Conservation (phyloP, 2,113 vertebrate genomes). For the Galbula dea region DNA sequence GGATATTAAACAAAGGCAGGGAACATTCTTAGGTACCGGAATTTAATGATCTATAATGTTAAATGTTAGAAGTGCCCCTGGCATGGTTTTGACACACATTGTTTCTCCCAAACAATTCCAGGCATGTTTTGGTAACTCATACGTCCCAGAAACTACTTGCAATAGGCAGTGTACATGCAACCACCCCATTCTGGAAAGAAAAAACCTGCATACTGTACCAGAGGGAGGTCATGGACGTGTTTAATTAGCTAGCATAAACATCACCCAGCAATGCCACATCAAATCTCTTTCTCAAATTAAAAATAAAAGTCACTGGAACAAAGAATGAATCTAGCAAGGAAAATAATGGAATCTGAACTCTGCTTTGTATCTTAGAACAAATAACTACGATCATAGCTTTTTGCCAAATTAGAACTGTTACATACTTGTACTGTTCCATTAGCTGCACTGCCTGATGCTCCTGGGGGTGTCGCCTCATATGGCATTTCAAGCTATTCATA, state of each 20-base stretch:
- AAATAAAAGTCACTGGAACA: not conserved
- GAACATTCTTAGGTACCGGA: not conserved
- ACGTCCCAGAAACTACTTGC: not conserved
- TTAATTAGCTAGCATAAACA: not conserved
- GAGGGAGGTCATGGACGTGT: not conserved
- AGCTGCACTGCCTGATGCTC: constrained; percentile 86
- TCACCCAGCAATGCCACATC: not conserved
- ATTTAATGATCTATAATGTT: not conserved
- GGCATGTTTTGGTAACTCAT: not conserved
- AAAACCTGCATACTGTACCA: not conserved
- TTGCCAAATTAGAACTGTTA: constrained; percentile 11
- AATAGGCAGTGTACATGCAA: not conserved
- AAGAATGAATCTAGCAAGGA: not conserved
- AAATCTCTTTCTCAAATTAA: not conserved
- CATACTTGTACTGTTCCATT: constrained; percentile 85
- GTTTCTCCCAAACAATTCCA: not conserved
- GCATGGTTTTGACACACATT: not conserved
- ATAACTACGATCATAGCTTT: not conserved
- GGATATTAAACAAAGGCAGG: not conserved
- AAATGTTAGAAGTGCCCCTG: not conserved
- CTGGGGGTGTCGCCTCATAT: constrained; percentile 85
- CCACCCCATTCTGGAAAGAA: not conserved
- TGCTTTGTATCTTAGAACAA: not conserved
- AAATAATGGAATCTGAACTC: not conserved
- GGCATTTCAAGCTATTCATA: constrained; percentile 89